These are phyloP conservation scores for Agrotis clavis DNA, from an alignment of 2,888 invertebrate genomes.

Conservation along the genomic window DNA sequence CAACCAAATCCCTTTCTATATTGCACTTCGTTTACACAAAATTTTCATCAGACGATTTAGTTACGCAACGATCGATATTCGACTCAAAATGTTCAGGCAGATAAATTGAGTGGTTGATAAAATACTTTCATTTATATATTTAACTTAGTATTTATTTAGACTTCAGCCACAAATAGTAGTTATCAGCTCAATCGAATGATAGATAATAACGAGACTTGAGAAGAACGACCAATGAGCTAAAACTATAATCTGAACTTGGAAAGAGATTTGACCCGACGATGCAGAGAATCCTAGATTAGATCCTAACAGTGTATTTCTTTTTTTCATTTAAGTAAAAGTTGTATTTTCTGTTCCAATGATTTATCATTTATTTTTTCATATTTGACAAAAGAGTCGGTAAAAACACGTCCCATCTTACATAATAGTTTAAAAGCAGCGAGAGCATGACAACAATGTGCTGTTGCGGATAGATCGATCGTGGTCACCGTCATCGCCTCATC, in stretches of 20 bases:
- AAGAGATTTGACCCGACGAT: background rate
- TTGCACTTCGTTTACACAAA: background rate
- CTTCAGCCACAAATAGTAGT: background rate
- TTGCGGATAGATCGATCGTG: slow-evolving; percentile 80
- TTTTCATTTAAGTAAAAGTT: background rate
- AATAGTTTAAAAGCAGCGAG: slow-evolving; percentile 64
- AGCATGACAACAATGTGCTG: slow-evolving; percentile 69
- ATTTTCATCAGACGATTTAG: background rate
- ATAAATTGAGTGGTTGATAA: slow-evolving; percentile 7
- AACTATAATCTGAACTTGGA: background rate
- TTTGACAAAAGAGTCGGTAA: slow-evolving; percentile 15
- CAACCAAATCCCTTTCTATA: background rate
- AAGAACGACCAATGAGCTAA: slow-evolving; percentile 1
- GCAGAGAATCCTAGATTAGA: background rate
- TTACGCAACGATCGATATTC: slow-evolving; percentile 8
- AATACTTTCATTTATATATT: background rate
- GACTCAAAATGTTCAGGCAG: background rate
- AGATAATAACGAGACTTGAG: background rate
- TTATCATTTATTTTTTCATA: background rate
- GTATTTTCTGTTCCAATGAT: background rate
- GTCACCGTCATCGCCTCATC: slow-evolving; percentile 75
- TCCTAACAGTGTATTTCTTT: too few species aligned
- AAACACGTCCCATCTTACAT: slow-evolving; percentile 65
- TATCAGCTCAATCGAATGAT: slow-evolving; percentile 2
- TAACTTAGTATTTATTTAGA: slow-evolving; percentile 9